A percentile compares a stretch with the other conserved stretches of the same genome.
phyloP scores from a whole-genome alignment of 2,888 invertebrate genomes.

The Orthosia cruda region DNA sequence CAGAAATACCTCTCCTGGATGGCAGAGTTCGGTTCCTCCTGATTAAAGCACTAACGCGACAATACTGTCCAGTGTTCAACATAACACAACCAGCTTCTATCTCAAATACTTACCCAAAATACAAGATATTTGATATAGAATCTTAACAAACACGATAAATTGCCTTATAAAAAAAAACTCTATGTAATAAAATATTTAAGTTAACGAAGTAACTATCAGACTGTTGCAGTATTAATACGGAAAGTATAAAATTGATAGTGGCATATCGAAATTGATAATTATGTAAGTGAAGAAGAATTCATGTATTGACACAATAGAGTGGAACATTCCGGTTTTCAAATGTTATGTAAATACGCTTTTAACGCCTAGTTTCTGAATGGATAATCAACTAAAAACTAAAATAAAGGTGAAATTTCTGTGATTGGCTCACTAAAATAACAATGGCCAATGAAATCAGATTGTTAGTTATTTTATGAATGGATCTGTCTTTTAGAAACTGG shows the following conservation, averaged over 20 bases:
- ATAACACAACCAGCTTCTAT: conserved; percentile 46
- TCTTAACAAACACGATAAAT: conserved; percentile 70
- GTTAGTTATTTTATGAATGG: not conserved
- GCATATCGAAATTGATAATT: conserved; percentile 80
- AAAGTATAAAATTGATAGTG: conserved; percentile 80
- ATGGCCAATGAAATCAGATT: not conserved
- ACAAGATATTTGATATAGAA: conserved; percentile 64
- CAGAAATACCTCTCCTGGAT: conserved; percentile 99
- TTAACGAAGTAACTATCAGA: conserved; percentile 77
- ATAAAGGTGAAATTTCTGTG: not conserved
- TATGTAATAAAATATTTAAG: conserved; percentile 71
- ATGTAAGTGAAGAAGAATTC: conserved; percentile 65
- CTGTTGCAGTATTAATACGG: conserved; percentile 87
- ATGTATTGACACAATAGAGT: conserved; percentile 58
- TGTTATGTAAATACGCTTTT: conserved; percentile 70
- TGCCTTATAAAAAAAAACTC: conserved; percentile 82
- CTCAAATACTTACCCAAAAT: conserved; percentile 55
- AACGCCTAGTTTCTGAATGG: conserved; percentile 10
- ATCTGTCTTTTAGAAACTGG: not conserved
- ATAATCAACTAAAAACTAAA: not conserved
- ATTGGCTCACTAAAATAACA: not conserved
- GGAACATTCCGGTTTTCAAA: conserved; percentile 73
- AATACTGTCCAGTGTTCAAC: conserved; percentile 43
- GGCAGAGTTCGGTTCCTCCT: conserved; percentile 98
- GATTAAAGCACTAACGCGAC: conserved; percentile 86